phyloP scores from a whole-genome alignment of 92 coral and sea anemone species.

The Palythoa caribaeorum region DNA sequence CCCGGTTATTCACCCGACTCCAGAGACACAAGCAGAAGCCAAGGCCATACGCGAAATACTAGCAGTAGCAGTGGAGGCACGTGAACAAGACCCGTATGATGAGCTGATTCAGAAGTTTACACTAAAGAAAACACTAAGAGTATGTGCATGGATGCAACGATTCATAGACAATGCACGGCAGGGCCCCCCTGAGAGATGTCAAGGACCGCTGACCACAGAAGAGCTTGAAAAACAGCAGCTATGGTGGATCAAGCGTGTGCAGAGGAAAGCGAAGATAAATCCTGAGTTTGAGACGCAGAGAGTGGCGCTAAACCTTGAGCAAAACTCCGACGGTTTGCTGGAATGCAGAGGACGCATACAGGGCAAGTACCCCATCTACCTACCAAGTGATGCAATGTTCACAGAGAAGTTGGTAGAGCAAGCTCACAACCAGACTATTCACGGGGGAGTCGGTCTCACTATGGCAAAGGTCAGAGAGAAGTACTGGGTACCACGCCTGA shows the following conservation, averaged over 20 bases:
- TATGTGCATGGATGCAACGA: conserved; percentile 44
- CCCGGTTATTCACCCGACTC: too few species aligned
- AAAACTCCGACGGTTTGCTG: conserved; percentile 19
- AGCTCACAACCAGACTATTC: conserved; percentile 33
- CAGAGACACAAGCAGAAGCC: too few species aligned
- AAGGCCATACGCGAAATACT: neutral
- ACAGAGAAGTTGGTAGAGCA: conserved; percentile 39
- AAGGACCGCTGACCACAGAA: conserved; percentile 36
- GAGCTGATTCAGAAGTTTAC: conserved; percentile 5
- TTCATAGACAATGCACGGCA: conserved; percentile 19
- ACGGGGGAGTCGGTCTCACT: conserved; percentile 38
- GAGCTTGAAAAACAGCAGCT: conserved; percentile 37
- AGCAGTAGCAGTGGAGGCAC: conserved; percentile 1
- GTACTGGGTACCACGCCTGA: too few species aligned
- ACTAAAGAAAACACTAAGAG: conserved; percentile 1
- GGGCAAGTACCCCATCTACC: conserved; percentile 60
- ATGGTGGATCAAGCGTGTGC: conserved; percentile 54
- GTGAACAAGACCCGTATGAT: conserved; percentile 7
- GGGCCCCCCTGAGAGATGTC: neutral
- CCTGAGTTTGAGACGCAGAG: conserved; percentile 3
- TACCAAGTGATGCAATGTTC: conserved; percentile 20
- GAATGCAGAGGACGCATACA: conserved; percentile 46
- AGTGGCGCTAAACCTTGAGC: conserved; percentile 27
- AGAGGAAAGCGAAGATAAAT: neutral
- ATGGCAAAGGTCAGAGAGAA: too few species aligned